A percentile compares a stretch with the other conserved stretches of the same genome.
These are phyloP conservation scores for Arbacia lixula DNA, from an alignment of 53 echinoderm and acorn worm species.

Conservation along the genomic window DNA sequence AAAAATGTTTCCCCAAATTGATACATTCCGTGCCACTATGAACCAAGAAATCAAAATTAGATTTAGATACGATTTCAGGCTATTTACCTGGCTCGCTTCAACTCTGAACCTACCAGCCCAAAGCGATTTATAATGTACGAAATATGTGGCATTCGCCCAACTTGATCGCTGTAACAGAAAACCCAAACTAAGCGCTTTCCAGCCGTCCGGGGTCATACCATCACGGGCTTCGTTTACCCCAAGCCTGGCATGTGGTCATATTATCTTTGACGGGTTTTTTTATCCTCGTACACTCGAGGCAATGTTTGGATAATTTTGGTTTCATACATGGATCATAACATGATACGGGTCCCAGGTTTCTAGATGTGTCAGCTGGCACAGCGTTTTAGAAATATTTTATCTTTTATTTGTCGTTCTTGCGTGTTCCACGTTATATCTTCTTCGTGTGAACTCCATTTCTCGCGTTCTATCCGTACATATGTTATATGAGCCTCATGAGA, in stretches of 20 bases:
- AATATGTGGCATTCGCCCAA: constrained; percentile 15
- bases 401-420: no score
- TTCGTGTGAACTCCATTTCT: no score
- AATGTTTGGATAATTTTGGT: constrained; percentile 54
- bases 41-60: constrained; percentile 2
- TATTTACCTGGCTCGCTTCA: not conserved
- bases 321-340: constrained; percentile 46
- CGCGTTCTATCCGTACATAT: no score
- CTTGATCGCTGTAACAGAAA: constrained; percentile 14
- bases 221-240: constrained; percentile 35
- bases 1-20: not conserved
- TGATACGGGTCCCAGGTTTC: constrained; percentile 26
- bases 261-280: constrained; percentile 47
- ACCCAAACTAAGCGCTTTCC: constrained; percentile 33
- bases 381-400: no score
- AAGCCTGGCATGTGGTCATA: constrained; percentile 48
- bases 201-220: constrained; percentile 33
- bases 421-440: no score
- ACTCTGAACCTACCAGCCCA: constrained; percentile 16
- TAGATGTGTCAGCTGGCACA: constrained; percentile 31
- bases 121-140: constrained; percentile 25
- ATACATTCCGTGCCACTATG: not conserved
- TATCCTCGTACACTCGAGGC: constrained; percentile 20
- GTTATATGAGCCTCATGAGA: no score
- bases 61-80: constrained; percentile 15